Evolutionary conservation across 1,140 invertebrate genomes (phyloP).

Genomic region (Marisa cornuarietis): DNA sequence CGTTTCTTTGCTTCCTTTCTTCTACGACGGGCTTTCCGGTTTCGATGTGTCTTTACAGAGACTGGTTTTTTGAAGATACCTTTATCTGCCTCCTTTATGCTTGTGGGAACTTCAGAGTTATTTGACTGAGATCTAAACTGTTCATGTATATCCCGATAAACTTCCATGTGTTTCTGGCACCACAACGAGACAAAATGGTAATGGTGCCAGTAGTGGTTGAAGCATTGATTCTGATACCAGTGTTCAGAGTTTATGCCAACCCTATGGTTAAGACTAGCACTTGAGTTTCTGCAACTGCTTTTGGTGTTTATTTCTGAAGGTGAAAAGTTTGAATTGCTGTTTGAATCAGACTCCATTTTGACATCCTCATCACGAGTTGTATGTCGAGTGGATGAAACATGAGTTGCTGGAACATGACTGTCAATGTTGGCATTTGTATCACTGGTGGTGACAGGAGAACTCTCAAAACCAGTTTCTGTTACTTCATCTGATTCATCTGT

Average conservation of each 20-base stretch:
- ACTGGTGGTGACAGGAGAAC: too few species aligned
- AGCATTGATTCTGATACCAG: slow-evolving; percentile 50
- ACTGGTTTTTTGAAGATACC: slow-evolving; percentile 7
- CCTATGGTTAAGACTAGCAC: too few species aligned
- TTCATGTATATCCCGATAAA: slow-evolving; percentile 15
- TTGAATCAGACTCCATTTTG: too few species aligned
- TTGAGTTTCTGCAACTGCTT: too few species aligned
- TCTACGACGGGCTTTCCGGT: slow-evolving; percentile 10
- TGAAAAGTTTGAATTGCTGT: too few species aligned
- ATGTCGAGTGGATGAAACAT: too few species aligned
- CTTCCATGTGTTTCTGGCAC: slow-evolving; percentile 42
- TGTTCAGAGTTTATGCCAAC: slow-evolving; percentile 21
- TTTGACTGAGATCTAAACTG: neutral
- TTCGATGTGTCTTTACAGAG: neutral
- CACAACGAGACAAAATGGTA: slow-evolving; percentile 45
- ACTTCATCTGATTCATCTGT: neutral
- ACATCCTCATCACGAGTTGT: too few species aligned
- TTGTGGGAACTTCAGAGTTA: neutral
- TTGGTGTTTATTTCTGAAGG: too few species aligned
- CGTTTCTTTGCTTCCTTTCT: neutral
- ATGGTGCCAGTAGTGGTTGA: slow-evolving; percentile 52
- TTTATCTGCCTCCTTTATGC: neutral
- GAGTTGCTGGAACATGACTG: too few species aligned
- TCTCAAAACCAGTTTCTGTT: too few species aligned
- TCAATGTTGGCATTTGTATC: too few species aligned